Base-by-base conservation (phyloP, 2,113 vertebrate genomes). In the Isurus oxyrinchus region DNA sequence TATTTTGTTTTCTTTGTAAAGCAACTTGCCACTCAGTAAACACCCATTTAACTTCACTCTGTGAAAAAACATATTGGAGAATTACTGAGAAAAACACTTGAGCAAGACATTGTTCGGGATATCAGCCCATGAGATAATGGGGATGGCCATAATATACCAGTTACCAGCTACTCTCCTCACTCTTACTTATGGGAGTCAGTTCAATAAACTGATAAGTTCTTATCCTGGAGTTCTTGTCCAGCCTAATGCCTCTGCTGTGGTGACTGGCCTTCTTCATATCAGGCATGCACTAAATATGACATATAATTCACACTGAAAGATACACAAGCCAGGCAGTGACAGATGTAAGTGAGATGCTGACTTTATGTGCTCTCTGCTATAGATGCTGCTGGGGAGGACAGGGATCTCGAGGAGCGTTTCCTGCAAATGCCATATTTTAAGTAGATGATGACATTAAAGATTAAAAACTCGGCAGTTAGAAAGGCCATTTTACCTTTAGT, bases 401-500 rank as follows among this genome's bases (percentile, higher is more conserved):
- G 53, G 25, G 55, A 91, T 91, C 10, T 27, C 81, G 21, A 84
- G n/a, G 14, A 44, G 81, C 40, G 49, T 84, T 19, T 84, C 55
- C 49, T 5, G 55, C 31, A 31, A 31, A 59, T 91, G 53, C 3
- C 31, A 59, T 2, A n/a, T 23, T 35, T 44, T n/a, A 76, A 94
- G n/a, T 94, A n/a, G 93, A 23, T 49, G 53, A 66, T 13, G n/a
- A 31, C 63, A 40, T n/a, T 10, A 49, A n/a, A 19, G 66, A 76
- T 53, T 44, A 40, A 23, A 96, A 67, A 84, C 5, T 35, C 6
- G n/a, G n/a, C n/a, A 19, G 81, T 44, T 44, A 49, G 44, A 53
- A 55, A 81, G 55, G 4, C 31, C 0, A 19, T 13, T 61, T 87
- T 96, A 99, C 99, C 99, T 97, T 99, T 98, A 97, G 98, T 98